These are phyloP conservation scores for Atta colombica DNA, from an alignment of 1,140 invertebrate genomes.

Conservation along the genomic window DNA sequence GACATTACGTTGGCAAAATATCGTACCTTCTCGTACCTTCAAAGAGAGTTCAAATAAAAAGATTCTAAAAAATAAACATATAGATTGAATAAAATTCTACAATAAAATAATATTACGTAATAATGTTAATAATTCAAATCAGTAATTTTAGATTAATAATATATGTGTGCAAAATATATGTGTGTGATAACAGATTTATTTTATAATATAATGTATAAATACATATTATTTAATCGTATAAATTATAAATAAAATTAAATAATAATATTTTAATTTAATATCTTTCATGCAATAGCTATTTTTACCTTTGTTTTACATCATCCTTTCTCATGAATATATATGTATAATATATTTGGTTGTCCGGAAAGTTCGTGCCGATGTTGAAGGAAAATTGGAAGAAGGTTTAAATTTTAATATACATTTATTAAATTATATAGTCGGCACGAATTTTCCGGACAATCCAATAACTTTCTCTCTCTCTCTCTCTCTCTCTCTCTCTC, in stretches of 20 bases:
- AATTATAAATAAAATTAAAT: slow-evolving; percentile 1
- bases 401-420: too few species aligned
- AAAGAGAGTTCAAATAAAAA: background rate
- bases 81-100: background rate
- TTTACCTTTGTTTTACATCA: background rate
- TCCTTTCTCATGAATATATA: background rate
- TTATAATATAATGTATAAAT: background rate
- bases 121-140: slow-evolving; percentile 1
- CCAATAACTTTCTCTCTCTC: background rate
- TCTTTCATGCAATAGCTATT: background rate
- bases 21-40: background rate
- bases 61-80: background rate
- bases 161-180: background rate
- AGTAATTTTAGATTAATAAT: background rate
- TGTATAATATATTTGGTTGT: too few species aligned
- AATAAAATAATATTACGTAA: slow-evolving; percentile 6
- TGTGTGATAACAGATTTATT: background rate
- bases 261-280: background rate
- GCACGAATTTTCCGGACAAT: too few species aligned
- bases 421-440: too few species aligned
- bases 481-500: background rate
- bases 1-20: slow-evolving; percentile 20
- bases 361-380: too few species aligned
- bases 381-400: too few species aligned
- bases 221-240: background rate